phyloP scores from a whole-genome alignment of 23 tunicate genomes.

The Trididemnum nubilum region DNA sequence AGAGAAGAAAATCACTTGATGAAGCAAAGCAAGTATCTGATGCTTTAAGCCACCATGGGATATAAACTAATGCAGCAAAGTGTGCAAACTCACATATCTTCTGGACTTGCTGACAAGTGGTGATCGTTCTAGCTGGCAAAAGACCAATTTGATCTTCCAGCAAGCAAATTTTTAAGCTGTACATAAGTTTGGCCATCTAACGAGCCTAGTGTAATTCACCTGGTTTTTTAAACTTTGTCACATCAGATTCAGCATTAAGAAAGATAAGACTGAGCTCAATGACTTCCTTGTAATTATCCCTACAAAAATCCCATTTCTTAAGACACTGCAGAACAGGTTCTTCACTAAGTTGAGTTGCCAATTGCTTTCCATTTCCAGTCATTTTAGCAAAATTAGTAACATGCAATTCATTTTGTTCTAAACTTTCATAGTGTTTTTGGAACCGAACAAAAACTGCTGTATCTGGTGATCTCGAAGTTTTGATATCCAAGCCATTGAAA shows the following conservation, averaged over 20 bases:
- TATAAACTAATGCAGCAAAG: neutral
- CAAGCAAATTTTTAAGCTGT: neutral
- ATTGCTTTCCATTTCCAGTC: neutral
- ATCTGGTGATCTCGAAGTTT: neutral
- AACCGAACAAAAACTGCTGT: neutral
- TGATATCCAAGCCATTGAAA: neutral
- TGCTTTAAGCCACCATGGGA: neutral
- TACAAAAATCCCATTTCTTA: neutral
- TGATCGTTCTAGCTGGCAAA: neutral
- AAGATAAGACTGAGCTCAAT: neutral
- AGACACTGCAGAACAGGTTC: neutral
- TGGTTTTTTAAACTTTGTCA: neutral
- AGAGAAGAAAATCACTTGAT: neutral
- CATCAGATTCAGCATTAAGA: neutral
- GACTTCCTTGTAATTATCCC: neutral
- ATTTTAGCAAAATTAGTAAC: neutral
- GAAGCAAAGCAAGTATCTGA: neutral
- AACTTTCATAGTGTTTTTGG: neutral
- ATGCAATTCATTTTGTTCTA: neutral
- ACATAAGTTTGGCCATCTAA: neutral
- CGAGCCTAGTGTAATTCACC: neutral
- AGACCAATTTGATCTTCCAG: neutral
- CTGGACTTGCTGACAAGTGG: too few relatives aligned
- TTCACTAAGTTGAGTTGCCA: neutral
- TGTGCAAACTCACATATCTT: neutral